Percentiles rank a stretch among this genome's conserved stretches.
phyloP scores from a whole-genome alignment of 2,797 vertebrate species.

The Mionectes olivaceus region DNA sequence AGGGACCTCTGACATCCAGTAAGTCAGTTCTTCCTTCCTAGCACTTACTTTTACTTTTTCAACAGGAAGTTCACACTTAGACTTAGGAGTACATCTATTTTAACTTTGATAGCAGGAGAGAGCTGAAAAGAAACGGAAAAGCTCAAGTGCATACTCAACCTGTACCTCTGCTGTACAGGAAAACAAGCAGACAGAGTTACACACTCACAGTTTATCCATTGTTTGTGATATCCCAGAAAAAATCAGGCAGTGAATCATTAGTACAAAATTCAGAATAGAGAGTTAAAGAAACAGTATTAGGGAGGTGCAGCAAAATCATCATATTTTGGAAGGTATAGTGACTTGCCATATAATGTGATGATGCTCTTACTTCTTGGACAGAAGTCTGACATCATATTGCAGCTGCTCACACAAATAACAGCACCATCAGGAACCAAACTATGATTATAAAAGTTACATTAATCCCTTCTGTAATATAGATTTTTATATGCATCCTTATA shows the following conservation, averaged over 20 bases:
- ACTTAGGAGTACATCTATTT: neutral
- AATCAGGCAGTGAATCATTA: neutral
- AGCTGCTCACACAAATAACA: neutral
- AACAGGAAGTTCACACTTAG: neutral
- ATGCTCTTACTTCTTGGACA: neutral
- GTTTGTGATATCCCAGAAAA: neutral
- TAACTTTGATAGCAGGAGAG: neutral
- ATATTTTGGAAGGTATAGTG: neutral
- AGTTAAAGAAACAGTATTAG: neutral
- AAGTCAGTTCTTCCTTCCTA: neutral
- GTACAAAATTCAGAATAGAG: neutral
- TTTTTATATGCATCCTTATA: neutral
- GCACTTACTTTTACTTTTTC: constrained; percentile 6
- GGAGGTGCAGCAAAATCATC: neutral
- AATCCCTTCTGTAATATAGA: neutral
- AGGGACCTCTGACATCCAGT: constrained; percentile 1
- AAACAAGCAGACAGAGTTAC: neutral
- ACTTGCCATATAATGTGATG: neutral
- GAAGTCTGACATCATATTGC: neutral
- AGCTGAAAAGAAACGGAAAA: neutral
- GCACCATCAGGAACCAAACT: neutral
- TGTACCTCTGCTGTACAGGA: neutral
- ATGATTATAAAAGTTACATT: neutral
- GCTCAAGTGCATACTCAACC: neutral
- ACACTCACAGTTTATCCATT: neutral